Base-by-base conservation (phyloP, 2,113 vertebrate species). In the Poecilia latipinna region DNA sequence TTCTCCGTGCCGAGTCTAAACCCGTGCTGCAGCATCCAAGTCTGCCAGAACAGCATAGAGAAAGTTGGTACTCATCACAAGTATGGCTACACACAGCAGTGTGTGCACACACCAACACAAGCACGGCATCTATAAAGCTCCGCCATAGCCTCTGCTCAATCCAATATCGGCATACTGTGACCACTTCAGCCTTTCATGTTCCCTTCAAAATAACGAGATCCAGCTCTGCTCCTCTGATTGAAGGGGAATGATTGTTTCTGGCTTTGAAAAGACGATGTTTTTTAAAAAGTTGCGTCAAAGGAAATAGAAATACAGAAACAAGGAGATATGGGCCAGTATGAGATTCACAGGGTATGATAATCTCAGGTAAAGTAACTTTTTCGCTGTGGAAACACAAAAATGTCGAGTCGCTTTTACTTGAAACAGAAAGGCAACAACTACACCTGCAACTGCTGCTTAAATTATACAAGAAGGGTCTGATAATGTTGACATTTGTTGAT, bases 111-210 rank as follows among this genome's bases (percentile, higher is more conserved):
- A 60, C 35, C 42, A 60, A 80, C 82, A 87, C 35, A 82, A 86
- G 86, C n/a, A 61, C 66, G 77, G 24, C 79, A 54, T 79, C 61
- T 62, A 65, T 78, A 86, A 83, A 89, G 77, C 70, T 32, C 37
- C 68, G 74, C 68, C 69, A 72, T 68, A 78, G 68, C 70, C 78
- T 82, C 74, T 83, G 85, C 78, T 92, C 75, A 78, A 84, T 90
- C 76, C 80, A 88, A 80, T 87, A 91, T 88, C 79, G 90, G 88
- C 80, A 83, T 86, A 90, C 80, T 85, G 86, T 86, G 87, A 88
- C 90, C 89, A 92, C 88, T 92, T 86, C 74, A 86, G 80, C 75
- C 90, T 93, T 93, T 94, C 85, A 93, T 92, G 91, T 92, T 89
- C 77, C 80, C 84, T 90, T 61, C 88, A 77, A 86, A 85, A 90